phyloP scores from a whole-genome alignment of 2,888 invertebrate species.

The Pardosa pseudoannulata region DNA sequence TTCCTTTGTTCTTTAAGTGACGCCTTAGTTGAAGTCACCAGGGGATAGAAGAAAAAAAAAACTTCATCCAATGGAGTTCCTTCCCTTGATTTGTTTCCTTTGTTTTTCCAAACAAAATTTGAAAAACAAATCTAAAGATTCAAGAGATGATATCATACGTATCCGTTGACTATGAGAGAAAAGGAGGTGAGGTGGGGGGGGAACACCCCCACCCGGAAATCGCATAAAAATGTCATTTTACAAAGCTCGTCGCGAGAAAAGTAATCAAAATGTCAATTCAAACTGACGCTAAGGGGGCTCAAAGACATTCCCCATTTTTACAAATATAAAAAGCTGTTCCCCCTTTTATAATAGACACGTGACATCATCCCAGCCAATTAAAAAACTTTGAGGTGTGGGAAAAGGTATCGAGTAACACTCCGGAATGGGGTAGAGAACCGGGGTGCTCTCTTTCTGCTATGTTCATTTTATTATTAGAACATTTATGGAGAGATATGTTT shows the following conservation, averaged over 20 bases:
- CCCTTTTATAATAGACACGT: conserved; percentile 37
- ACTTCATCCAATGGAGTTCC: no score
- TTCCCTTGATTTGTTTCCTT: no score
- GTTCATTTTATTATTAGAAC: conserved; percentile 45
- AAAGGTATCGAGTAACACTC: conserved; percentile 32
- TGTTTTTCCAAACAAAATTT: background rate
- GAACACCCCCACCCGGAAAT: background rate
- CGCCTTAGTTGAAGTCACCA: no score
- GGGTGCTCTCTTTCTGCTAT: conserved; percentile 15
- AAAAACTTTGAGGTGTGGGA: conserved; percentile 30
- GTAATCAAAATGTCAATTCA: conserved; percentile 66
- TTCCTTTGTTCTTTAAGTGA: no score
- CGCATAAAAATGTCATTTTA: conserved; percentile 17
- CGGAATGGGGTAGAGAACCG: background rate
- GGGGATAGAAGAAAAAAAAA: no score
- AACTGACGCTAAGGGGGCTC: conserved; percentile 21
- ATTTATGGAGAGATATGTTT: conserved; percentile 47
- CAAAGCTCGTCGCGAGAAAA: background rate
- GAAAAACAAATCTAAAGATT: conserved; percentile 14
- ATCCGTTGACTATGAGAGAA: background rate
- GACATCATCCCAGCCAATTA: conserved; percentile 53
- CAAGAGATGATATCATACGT: background rate
- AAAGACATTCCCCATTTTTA: background rate
- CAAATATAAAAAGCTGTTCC: conserved; percentile 15
- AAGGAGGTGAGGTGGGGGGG: background rate